Percentiles rank a stretch among this genome's conserved stretches.
phyloP scores from a whole-genome alignment of 2,888 invertebrate genomes.

The Chymomyza procnemis region DNA sequence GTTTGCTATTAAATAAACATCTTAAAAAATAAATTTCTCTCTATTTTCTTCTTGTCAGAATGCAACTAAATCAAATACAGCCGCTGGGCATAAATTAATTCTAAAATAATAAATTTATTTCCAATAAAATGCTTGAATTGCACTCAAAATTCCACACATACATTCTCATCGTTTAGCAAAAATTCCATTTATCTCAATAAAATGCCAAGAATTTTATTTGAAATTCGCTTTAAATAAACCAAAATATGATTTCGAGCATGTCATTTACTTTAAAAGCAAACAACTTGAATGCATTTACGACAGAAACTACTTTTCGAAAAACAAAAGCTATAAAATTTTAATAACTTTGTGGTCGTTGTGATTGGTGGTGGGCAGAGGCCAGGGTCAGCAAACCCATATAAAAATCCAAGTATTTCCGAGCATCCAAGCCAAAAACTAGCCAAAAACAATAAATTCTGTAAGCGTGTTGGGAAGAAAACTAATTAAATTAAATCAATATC shows the following conservation, averaged over 20 bases:
- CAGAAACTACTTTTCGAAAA: constrained; percentile 20
- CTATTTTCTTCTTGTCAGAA: neutral
- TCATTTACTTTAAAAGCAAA: constrained; percentile 8
- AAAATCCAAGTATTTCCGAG: neutral
- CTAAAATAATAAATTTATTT: no score
- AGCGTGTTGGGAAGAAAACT: no score
- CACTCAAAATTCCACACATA: neutral
- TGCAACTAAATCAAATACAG: neutral
- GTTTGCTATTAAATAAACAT: no score
- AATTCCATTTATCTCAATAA: constrained; percentile 43
- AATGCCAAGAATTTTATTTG: constrained; percentile 3
- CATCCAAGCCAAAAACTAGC: no score
- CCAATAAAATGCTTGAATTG: no score
- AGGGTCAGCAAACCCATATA: neutral
- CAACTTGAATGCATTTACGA: constrained; percentile 49
- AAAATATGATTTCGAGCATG: constrained; percentile 17
- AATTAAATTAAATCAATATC: constrained; percentile 61
- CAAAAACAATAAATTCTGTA: no score
- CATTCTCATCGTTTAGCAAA: constrained; percentile 22
- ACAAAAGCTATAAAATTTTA: constrained; percentile 1
- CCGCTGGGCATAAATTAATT: neutral
- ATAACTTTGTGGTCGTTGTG: neutral
- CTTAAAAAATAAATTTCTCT: neutral
- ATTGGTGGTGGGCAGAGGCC: no score
- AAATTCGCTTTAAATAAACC: constrained; percentile 7